Evolutionary conservation across 2,888 invertebrate genomes (phyloP).

Genomic region (Agrotis segetum): DNA sequence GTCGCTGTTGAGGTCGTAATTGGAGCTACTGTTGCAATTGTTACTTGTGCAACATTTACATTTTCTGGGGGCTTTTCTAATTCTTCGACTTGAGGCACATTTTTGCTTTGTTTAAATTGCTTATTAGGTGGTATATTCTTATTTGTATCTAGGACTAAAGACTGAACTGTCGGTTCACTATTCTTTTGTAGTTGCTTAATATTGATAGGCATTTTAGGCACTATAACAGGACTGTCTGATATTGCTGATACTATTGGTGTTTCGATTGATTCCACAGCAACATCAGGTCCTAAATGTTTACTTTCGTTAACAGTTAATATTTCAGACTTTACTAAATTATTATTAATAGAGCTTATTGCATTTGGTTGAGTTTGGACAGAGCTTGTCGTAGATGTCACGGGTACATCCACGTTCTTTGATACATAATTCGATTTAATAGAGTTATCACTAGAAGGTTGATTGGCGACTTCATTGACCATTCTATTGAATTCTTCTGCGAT

Average conservation of each 20-base stretch:
- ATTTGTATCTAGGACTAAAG: slow-evolving; percentile 83
- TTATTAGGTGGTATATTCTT: slow-evolving; percentile 80
- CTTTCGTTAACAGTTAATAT: slow-evolving; percentile 85
- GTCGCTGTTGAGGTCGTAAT: slow-evolving; percentile 56
- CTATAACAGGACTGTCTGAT: slow-evolving; percentile 93
- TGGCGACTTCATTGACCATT: slow-evolving; percentile 85
- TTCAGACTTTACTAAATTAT: slow-evolving; percentile 87
- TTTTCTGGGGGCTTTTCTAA: slow-evolving; percentile 72
- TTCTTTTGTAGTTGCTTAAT: slow-evolving; percentile 83
- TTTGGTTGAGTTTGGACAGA: slow-evolving; percentile 82
- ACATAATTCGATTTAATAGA: slow-evolving; percentile 77
- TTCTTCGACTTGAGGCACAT: slow-evolving; percentile 81
- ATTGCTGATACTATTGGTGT: slow-evolving; percentile 94
- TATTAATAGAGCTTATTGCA: slow-evolving; percentile 85
- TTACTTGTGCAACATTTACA: slow-evolving; percentile 51
- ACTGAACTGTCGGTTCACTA: slow-evolving; percentile 79
- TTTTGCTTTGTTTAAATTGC: slow-evolving; percentile 79
- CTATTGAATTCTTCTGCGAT: slow-evolving; percentile 88
- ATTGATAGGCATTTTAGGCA: slow-evolving; percentile 89
- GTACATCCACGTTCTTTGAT: slow-evolving; percentile 78
- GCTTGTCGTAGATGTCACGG: slow-evolving; percentile 74
- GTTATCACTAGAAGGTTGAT: slow-evolving; percentile 81
- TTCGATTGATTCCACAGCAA: slow-evolving; percentile 81
- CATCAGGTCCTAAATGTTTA: slow-evolving; percentile 83
- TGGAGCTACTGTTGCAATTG: slow-evolving; percentile 53